Conservation (phyloP, 2,888 invertebrate genomes). For the Xestia c-nigrum region DNA sequence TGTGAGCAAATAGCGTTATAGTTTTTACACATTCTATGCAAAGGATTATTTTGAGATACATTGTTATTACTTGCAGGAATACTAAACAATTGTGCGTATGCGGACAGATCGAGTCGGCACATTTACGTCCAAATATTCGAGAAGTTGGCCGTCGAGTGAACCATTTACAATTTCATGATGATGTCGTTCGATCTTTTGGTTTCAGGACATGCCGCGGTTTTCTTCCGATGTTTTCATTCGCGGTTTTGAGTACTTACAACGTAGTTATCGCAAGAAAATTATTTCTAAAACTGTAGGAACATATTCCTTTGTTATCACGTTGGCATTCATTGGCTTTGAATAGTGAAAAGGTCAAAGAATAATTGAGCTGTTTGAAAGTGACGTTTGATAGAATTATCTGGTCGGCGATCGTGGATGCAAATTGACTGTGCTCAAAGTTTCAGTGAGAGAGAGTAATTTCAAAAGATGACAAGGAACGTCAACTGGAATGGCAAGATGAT, state of each 20-base stretch:
- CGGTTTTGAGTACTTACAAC: not conserved
- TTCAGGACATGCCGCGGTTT: not conserved
- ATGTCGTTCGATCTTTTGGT: not conserved
- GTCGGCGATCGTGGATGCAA: not conserved
- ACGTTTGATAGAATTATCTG: constrained; percentile 15
- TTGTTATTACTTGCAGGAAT: too few species aligned
- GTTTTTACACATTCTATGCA: too few species aligned
- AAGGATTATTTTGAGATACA: too few species aligned
- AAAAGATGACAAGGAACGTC: not conserved
- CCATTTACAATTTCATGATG: too few species aligned
- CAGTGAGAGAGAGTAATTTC: not conserved
- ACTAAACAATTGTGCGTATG: too few species aligned
- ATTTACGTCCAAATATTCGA: too few species aligned
- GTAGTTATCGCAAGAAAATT: not conserved
- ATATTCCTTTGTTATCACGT: constrained; percentile 1
- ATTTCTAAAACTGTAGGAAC: not conserved
- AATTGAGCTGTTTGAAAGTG: constrained; percentile 10
- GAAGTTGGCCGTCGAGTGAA: too few species aligned
- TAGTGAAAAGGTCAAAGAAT: constrained; percentile 1
- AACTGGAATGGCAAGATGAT: not conserved
- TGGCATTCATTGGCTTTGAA: not conserved
- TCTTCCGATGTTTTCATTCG: not conserved
- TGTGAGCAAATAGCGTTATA: too few species aligned
- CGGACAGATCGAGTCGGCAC: too few species aligned
- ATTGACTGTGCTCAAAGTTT: not conserved